These are phyloP conservation scores for Rhaphigaster nebulosa DNA, from an alignment of 2,888 invertebrate species.

Conservation along the genomic window DNA sequence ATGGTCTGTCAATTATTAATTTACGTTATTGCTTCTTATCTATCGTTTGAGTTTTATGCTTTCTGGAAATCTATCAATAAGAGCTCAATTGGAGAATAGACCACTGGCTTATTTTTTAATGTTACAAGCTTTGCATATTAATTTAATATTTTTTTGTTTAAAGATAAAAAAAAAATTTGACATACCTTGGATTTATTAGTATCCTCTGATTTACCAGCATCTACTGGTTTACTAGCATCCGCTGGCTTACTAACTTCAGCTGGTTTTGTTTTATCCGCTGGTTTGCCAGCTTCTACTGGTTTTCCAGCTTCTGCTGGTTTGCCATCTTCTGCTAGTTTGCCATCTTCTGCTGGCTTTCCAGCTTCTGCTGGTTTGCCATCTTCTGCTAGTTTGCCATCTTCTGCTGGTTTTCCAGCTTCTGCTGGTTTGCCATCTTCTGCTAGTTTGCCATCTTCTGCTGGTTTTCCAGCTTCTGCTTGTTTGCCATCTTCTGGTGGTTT, in stretches of 20 bases:
- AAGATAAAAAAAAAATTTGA: not conserved
- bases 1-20: too few species aligned
- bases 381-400: not conserved
- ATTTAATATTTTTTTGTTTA: not conserved
- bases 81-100: too few species aligned
- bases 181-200: not conserved
- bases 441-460: not conserved
- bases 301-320: not conserved
- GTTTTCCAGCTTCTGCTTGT: not conserved
- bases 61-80: too few species aligned
- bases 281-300: not conserved
- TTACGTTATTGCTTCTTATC: too few species aligned
- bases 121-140: too few species aligned
- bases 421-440: not conserved
- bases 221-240: not conserved
- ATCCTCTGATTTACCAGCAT: not conserved
- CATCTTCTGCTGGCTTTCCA: not conserved
- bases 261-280: not conserved
- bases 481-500: not conserved
- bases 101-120: too few species aligned
- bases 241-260: not conserved
- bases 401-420: not conserved
- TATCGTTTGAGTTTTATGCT: too few species aligned
- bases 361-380: not conserved
- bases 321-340: too few species aligned